Percentiles rank a stretch among this genome's conserved stretches.
phyloP scores from a whole-genome alignment of 2,113 vertebrate genomes.

The Charina bottae region DNA sequence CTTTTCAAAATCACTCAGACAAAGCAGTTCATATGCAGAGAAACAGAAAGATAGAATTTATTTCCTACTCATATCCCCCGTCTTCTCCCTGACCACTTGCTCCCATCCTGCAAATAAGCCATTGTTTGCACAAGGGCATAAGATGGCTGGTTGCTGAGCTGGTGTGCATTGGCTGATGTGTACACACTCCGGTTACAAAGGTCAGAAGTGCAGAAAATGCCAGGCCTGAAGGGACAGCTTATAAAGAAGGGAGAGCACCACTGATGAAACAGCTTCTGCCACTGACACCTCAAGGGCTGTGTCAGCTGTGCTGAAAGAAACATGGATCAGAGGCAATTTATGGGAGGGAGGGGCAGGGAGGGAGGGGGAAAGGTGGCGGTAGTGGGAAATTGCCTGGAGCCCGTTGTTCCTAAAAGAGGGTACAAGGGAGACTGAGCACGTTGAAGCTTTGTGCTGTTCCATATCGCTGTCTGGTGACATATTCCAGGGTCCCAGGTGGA shows the following conservation, averaged over 20 bases:
- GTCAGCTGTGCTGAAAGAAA: background rate
- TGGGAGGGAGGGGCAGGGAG: background rate
- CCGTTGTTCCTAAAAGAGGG: fast-evolving
- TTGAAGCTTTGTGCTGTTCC: background rate
- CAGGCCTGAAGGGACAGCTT: constrained; percentile 15
- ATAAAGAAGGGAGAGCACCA: background rate
- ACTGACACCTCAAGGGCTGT: background rate
- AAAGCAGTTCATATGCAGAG: background rate
- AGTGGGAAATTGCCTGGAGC: background rate
- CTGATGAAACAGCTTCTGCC: background rate
- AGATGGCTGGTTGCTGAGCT: constrained; percentile 10
- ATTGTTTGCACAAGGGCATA: constrained; percentile 2
- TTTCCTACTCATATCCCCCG: background rate
- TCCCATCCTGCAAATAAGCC: background rate
- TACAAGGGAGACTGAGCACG: fast-evolving
- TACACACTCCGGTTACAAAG: background rate
- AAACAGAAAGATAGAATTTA: background rate
- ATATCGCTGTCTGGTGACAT: background rate
- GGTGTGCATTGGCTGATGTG: background rate
- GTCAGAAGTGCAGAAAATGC: constrained; percentile 30
- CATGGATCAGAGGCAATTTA: background rate
- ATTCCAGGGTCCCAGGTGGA: constrained; percentile 17
- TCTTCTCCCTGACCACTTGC: background rate
- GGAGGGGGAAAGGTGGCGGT: background rate
- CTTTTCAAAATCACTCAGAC: background rate